phyloP scores from a whole-genome alignment of 2,113 vertebrate genomes.

The Aegypius monachus region DNA sequence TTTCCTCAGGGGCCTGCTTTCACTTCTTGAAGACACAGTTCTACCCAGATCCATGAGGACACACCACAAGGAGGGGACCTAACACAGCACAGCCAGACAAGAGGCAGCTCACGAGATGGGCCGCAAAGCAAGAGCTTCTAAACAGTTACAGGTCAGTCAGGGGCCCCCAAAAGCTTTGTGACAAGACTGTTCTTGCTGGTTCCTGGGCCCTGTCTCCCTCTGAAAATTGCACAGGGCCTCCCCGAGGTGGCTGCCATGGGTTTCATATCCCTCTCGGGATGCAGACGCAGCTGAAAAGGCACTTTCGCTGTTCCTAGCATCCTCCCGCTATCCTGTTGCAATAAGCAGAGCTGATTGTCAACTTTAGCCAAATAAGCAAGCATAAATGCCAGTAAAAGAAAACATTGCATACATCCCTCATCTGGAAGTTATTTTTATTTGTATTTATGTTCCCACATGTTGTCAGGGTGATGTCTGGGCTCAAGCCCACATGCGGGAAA shows the following conservation, averaged over 20 bases:
- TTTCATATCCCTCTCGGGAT: not conserved
- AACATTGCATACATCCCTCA: constrained; percentile 62
- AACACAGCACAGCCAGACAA: not conserved
- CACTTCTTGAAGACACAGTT: not conserved
- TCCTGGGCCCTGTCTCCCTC: not conserved
- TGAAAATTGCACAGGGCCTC: not conserved
- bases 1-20: not conserved
- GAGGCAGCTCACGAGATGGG: accelerated
- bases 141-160: not conserved
- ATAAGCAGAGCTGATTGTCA: constrained; percentile 3
- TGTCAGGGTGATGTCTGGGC: constrained; percentile 65
- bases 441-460: constrained; percentile 63
- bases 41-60: not conserved
- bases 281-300: constrained; percentile 1
- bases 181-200: not conserved
- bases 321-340: constrained; percentile 34
- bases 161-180: not conserved
- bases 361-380: constrained; percentile 55
- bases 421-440: constrained; percentile 70
- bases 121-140: not conserved
- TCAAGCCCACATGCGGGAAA: constrained; percentile 44
- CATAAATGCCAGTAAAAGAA: constrained; percentile 62
- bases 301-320: not conserved
- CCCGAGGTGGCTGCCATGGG: not conserved
- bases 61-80: not conserved